A percentile compares a stretch with the other conserved stretches of the same genome.
Evolutionary conservation across 2,797 vertebrate genomes (phyloP).

Genomic region (Phrynocephalus vlangalii): DNA sequence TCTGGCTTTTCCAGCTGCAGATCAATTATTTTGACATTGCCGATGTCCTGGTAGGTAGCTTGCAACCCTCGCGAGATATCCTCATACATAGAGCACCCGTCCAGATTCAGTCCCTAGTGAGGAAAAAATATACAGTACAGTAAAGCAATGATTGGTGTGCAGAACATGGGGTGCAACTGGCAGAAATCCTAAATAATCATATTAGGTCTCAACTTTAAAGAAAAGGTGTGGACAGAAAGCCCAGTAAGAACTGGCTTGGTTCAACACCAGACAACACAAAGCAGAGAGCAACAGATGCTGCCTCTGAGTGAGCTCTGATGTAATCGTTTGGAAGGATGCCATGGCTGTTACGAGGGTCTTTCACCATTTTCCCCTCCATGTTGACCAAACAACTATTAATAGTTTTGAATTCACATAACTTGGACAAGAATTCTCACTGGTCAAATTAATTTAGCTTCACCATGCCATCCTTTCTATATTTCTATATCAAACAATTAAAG

Average conservation of each 20-base stretch:
- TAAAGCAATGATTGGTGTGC: not conserved
- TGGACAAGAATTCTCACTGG: not conserved
- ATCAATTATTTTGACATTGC: conserved; percentile 71
- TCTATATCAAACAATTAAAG: not conserved
- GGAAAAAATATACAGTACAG: not conserved
- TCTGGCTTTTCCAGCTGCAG: conserved; percentile 83
- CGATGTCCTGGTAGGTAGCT: conserved; percentile 87
- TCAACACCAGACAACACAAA: not conserved
- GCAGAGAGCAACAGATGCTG: not conserved
- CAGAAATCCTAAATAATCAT: no score
- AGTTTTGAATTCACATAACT: not conserved
- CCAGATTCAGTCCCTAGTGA: conserved; percentile 86
- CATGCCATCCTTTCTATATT: not conserved
- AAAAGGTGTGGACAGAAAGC: no score
- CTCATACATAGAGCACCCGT: conserved; percentile 87
- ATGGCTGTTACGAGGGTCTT: not conserved
- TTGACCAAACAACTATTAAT: not conserved
- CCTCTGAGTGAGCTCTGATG: not conserved
- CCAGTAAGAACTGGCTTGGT: not conserved
- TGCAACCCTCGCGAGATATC: conserved; percentile 83
- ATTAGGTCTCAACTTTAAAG: no score
- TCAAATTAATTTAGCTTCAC: not conserved
- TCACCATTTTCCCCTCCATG: not conserved
- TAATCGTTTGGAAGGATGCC: not conserved
- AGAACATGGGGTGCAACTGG: not conserved